A percentile compares a stretch with the other conserved stretches of the same genome.
phyloP scores from a whole-genome alignment of 1,140 invertebrate genomes.

The Drosophila bipectinata region DNA sequence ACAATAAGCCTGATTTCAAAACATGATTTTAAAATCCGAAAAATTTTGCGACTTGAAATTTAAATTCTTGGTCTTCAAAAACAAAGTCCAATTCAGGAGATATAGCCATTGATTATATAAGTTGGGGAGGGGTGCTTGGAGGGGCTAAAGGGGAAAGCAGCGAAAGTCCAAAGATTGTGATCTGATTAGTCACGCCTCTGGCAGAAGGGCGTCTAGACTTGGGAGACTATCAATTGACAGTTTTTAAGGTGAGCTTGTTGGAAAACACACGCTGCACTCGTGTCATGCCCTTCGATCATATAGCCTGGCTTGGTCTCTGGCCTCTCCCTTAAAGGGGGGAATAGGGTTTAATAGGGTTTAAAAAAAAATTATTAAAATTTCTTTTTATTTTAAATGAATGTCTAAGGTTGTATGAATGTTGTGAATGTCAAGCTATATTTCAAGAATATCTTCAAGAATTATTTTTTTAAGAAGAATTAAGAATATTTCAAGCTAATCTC shows the following conservation, averaged over 20 bases:
- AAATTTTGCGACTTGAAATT: constrained; percentile 50
- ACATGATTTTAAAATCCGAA: constrained; percentile 36
- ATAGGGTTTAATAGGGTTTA: too few relatives aligned
- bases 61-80: constrained; percentile 44
- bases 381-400: too few relatives aligned
- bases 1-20: constrained; percentile 44
- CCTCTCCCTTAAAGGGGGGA: background rate
- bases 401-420: too few relatives aligned
- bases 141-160: constrained; percentile 3
- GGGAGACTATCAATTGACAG: background rate
- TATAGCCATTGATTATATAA: constrained; percentile 21
- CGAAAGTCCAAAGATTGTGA: constrained; percentile 18
- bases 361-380: too few relatives aligned
- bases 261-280: background rate
- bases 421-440: too few relatives aligned
- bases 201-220: background rate
- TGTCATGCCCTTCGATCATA: background rate
- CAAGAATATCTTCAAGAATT: too few relatives aligned
- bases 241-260: background rate
- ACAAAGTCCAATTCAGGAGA: constrained; percentile 33
- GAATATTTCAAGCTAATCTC: too few relatives aligned
- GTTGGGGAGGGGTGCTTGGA: constrained; percentile 6
- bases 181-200: constrained; percentile 14
- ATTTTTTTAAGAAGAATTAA: too few relatives aligned
- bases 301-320: background rate